Conservation (phyloP, 2,797 vertebrate species). For the Phoebastria nigripes region DNA sequence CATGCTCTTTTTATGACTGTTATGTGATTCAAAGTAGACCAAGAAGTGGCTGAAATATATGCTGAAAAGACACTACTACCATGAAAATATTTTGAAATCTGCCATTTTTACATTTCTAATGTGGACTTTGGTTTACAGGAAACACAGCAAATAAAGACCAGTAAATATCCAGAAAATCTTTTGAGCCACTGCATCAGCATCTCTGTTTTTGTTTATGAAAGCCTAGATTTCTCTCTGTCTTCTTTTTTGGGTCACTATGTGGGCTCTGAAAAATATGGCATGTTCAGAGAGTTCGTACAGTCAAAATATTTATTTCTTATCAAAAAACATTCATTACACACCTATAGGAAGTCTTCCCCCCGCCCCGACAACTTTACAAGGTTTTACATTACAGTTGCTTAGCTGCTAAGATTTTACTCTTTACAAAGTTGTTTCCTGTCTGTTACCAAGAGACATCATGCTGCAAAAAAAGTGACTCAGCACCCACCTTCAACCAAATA, state of each 20-base stretch:
- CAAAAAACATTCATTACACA: neutral
- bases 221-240: neutral
- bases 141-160: neutral
- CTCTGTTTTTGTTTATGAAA: neutral
- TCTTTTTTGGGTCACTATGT: neutral
- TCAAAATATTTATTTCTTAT: neutral
- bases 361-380: rapidly evolving
- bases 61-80: neutral
- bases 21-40: neutral
- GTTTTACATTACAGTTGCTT: neutral
- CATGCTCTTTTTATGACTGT: neutral
- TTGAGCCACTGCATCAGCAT: neutral
- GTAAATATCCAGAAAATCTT: neutral
- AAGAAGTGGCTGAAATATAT: neutral
- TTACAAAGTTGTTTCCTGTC: neutral
- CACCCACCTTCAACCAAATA: neutral
- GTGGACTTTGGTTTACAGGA: neutral
- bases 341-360: neutral
- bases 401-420: neutral
- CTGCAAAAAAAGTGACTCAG: neutral
- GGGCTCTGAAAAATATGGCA: neutral
- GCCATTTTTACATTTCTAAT: neutral
- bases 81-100: neutral
- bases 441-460: neutral
- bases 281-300: neutral